Evolutionary conservation across 2,888 invertebrate species (phyloP).

Genomic region (Notodromas monacha): DNA sequence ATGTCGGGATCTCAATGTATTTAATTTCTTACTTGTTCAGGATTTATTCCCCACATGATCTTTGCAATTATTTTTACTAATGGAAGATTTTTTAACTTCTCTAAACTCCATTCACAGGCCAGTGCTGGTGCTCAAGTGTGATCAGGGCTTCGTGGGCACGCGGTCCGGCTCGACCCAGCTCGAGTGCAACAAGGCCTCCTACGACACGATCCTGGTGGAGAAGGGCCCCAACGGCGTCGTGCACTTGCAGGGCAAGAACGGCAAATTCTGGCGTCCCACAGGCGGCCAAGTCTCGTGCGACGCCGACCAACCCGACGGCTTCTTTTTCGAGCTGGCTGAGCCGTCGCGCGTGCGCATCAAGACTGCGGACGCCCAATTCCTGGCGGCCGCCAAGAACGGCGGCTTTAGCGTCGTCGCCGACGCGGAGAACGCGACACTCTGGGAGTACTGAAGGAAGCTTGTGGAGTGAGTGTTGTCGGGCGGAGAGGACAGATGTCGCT

Average conservation of each 20-base stretch:
- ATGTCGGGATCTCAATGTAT: too few relatives aligned
- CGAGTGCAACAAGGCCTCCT: conserved; percentile 80
- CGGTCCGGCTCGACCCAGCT: conserved; percentile 40
- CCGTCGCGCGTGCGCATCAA: conserved; percentile 72
- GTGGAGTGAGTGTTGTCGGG: too few relatives aligned
- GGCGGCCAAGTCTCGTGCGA: conserved; percentile 58
- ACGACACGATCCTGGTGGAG: conserved; percentile 68
- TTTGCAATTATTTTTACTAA: too few relatives aligned
- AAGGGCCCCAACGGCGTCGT: conserved; percentile 60
- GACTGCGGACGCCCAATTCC: conserved; percentile 32
- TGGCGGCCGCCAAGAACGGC: conserved; percentile 67
- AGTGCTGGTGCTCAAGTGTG: conserved; percentile 65
- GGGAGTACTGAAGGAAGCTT: conserved; percentile 84
- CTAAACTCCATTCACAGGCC: too few relatives aligned
- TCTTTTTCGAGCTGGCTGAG: conserved; percentile 67
- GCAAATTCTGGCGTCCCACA: conserved; percentile 74
- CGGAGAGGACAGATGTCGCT: too few relatives aligned
- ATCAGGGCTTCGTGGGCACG: conserved; percentile 80
- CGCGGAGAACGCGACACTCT: conserved; percentile 47
- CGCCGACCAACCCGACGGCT: conserved; percentile 45
- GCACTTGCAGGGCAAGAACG: conserved; percentile 65
- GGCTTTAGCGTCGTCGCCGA: conserved; percentile 48
- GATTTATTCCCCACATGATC: too few relatives aligned
- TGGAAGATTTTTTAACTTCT: too few relatives aligned
- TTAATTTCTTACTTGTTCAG: too few relatives aligned